A percentile compares a stretch with the other conserved stretches of the same genome.
These are phyloP conservation scores for Chrysolina oricalcia DNA, from an alignment of 2,888 invertebrate species.

Conservation along the genomic window DNA sequence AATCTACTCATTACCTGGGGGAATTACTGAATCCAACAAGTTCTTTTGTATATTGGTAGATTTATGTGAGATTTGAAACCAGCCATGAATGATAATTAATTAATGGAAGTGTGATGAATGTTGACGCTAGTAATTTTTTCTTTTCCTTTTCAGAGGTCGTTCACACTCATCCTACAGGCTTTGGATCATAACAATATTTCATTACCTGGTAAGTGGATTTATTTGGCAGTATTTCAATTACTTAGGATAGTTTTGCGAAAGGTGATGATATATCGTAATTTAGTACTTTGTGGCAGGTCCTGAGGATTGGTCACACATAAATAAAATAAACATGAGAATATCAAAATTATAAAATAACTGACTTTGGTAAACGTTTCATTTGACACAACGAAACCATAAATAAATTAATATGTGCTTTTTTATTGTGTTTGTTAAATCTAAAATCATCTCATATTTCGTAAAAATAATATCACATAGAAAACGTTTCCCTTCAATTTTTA, in stretches of 20 bases:
- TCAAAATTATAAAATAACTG: too few relatives aligned
- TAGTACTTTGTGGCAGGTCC: not conserved
- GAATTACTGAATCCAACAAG: conserved; percentile 32
- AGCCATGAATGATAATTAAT: conserved; percentile 36
- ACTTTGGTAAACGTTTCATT: too few relatives aligned
- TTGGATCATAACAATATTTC: conserved; percentile 88
- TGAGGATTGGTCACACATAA: not conserved
- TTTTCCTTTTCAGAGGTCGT: conserved; percentile 85
- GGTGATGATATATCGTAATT: not conserved
- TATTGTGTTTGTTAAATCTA: too few relatives aligned
- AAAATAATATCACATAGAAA: too few relatives aligned
- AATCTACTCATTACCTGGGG: conserved; percentile 26
- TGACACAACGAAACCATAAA: too few relatives aligned
- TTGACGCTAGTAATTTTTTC: conserved; percentile 49
- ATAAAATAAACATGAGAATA: too few relatives aligned
- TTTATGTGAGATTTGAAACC: conserved; percentile 41
- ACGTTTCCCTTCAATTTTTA: too few relatives aligned
- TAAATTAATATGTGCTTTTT: too few relatives aligned
- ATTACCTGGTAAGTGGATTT: conserved; percentile 77
- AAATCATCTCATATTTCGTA: too few relatives aligned
- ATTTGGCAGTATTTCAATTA: not conserved
- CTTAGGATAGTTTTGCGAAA: not conserved
- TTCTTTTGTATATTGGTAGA: conserved; percentile 41
- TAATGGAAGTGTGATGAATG: conserved; percentile 33
- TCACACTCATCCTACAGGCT: conserved; percentile 93